Conservation (phyloP, 1,140 invertebrate genomes). For the Himalopsyche phryganea region DNA sequence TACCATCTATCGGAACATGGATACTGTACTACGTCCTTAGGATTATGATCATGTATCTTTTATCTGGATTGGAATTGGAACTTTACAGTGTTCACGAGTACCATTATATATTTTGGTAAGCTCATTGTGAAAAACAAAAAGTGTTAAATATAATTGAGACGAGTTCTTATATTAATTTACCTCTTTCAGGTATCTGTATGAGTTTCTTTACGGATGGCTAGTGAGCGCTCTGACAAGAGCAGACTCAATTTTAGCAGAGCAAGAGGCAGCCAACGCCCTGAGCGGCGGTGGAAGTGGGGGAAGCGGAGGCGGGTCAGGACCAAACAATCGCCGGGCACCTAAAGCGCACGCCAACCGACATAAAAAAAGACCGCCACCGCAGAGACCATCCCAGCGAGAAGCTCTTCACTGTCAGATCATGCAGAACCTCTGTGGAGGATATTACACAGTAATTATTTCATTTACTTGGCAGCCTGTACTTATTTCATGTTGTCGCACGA, state of each 20-base stretch:
- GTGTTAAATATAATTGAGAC: no score
- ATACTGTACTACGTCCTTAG: constrained; percentile 91
- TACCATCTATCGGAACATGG: constrained; percentile 93
- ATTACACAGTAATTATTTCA: constrained; percentile 74
- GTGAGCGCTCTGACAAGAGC: constrained; percentile 86
- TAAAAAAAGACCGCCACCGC: constrained; percentile 70
- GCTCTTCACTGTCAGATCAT: constrained; percentile 84
- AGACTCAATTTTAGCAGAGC: constrained; percentile 76
- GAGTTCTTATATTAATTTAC: no score
- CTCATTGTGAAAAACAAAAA: not conserved
- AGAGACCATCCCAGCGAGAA: constrained; percentile 74
- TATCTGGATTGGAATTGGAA: constrained; percentile 93
- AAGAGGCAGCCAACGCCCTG: constrained; percentile 62
- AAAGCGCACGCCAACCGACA: constrained; percentile 41
- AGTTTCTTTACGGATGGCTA: constrained; percentile 92
- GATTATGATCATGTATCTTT: constrained; percentile 93
- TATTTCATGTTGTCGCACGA: no score
- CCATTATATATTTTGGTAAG: constrained; percentile 89
- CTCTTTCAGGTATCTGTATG: constrained; percentile 81
- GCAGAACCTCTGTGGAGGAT: constrained; percentile 91
- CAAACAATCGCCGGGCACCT: constrained; percentile 24
- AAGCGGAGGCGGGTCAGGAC: constrained; percentile 53
- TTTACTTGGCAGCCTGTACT: not conserved
- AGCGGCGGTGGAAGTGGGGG: constrained; percentile 60
- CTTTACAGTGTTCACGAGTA: constrained; percentile 96